Base-by-base conservation (phyloP, 2,113 vertebrate genomes). In the Dasyprocta punctata region DNA sequence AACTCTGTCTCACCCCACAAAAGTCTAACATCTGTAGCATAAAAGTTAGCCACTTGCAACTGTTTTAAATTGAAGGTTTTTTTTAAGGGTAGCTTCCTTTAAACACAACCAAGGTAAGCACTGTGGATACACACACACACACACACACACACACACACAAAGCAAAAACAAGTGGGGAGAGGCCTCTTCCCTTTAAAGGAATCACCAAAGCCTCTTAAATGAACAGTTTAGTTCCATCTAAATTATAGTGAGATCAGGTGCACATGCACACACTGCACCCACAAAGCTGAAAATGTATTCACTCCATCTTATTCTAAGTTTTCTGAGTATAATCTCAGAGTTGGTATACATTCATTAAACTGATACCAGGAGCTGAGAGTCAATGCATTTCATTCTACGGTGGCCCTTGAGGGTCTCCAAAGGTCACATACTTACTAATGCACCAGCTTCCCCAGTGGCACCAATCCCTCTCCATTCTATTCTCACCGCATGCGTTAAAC, bases 91-190 rank as follows among this genome's bases (percentile, higher is more conserved):
- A 91, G 13, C 16, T 94, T 89, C 90, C 88, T 78, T 60, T 96
- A 91, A 38, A 90, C 47, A 96, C 94, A 84, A 22, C 61, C 49
- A 87, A 47, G 6, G 87, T 7, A 56, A 92, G 89, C 86, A 94
- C 85, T 73, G 12, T 36, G 36, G 4, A 54, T 49, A 80, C 26
- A 14, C 11, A 58, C 10, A 36, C 56, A 75, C 17, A 69, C 14
- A 71, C 13, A 47, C n/a, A 80, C 26, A 14, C 11, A 58, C 10
- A 36, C 56, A 75, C 17, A 69, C 14, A 71, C 13, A 47, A 89
- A 49, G 49, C 13, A 67, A 94, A 63, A 56, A 44, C 0, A 81
- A 44, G 14, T 10, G 63, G 47, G 22, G 33, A 61, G 36, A 49
- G 41, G 38, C 86, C 67, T 36, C n/a, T 41, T 83, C 11, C 44